A percentile compares a stretch with the other conserved stretches of the same genome.
These are phyloP conservation scores for Drosophila kepulauana DNA, from an alignment of 1,140 invertebrate species.

Conservation along the genomic window DNA sequence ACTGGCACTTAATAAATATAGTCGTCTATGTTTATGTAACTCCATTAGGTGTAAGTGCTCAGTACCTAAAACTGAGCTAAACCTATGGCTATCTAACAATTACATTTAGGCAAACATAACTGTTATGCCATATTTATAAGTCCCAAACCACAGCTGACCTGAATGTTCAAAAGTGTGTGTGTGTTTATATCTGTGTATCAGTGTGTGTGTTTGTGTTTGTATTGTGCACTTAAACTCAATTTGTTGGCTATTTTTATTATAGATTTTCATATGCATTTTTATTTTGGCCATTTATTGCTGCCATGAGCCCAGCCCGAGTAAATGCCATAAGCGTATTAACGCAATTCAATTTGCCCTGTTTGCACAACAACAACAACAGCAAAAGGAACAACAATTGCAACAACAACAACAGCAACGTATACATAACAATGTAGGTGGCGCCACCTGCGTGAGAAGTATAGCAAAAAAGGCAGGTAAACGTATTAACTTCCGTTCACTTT, in stretches of 20 bases:
- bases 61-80: neutral
- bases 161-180: neutral
- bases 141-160: slow-evolving; percentile 24
- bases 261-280: slow-evolving; percentile 74
- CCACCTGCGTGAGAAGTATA: slow-evolving; percentile 54
- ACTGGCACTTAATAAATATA: slow-evolving; percentile 39
- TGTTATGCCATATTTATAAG: slow-evolving; percentile 42
- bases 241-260: slow-evolving; percentile 72
- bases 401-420: slow-evolving; percentile 16
- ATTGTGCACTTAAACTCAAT: slow-evolving; percentile 72
- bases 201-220: slow-evolving; percentile 28
- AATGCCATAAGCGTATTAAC: slow-evolving; percentile 80
- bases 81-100: slow-evolving; percentile 22
- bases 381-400: slow-evolving; percentile 1
- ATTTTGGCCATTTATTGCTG: slow-evolving; percentile 66
- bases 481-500: slow-evolving; percentile 82
- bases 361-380: slow-evolving; percentile 34
- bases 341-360: slow-evolving; percentile 75
- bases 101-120: slow-evolving; percentile 41
- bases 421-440: slow-evolving; percentile 54
- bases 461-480: slow-evolving; percentile 66
- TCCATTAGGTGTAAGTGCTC: slow-evolving; percentile 23
- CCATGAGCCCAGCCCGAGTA: slow-evolving; percentile 50
- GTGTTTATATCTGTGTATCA: neutral
- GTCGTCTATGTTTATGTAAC: slow-evolving; percentile 23